These are phyloP conservation scores for Platyura marginata DNA, from an alignment of 1,140 invertebrate species.

Conservation along the genomic window DNA sequence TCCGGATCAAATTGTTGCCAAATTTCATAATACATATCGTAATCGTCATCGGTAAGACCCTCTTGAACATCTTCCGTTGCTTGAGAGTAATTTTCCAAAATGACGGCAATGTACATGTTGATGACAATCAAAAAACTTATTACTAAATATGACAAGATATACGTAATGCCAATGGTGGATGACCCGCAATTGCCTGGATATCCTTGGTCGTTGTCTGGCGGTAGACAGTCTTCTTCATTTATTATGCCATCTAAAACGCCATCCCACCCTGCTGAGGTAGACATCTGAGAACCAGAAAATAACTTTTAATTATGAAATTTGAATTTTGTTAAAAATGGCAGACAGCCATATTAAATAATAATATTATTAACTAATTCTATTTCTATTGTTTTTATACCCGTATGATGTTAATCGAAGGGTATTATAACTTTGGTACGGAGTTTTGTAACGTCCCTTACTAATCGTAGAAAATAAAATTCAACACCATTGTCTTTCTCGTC, in stretches of 20 bases:
- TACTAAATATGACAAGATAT: slow-evolving; percentile 87
- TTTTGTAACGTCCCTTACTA: too few relatives aligned
- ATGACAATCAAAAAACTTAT: slow-evolving; percentile 97
- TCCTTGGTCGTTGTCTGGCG: slow-evolving; percentile 69
- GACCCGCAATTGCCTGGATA: slow-evolving; percentile 82
- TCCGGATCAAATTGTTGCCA: slow-evolving; percentile 98
- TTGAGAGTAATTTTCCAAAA: slow-evolving; percentile 96
- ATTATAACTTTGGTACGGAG: too few relatives aligned
- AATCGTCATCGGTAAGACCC: slow-evolving; percentile 94
- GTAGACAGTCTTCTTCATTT: slow-evolving; percentile 81
- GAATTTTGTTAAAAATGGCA: not conserved
- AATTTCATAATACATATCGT: slow-evolving; percentile 99
- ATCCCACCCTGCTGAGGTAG: slow-evolving; percentile 95
- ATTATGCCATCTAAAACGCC: slow-evolving; percentile 89
- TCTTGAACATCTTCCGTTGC: slow-evolving; percentile 98
- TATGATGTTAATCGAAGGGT: too few relatives aligned
- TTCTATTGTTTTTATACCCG: too few relatives aligned
- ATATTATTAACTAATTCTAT: too few relatives aligned
- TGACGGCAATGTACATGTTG: slow-evolving; percentile 99
- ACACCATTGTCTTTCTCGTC: too few relatives aligned
- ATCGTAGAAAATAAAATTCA: too few relatives aligned
- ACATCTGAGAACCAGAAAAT: slow-evolving; percentile 53
- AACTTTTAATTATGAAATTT: too few relatives aligned
- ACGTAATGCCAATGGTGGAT: slow-evolving; percentile 82
- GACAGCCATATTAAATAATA: too few relatives aligned